phyloP scores from a whole-genome alignment of 2,797 vertebrate species.

The Myotis planiceps region DNA sequence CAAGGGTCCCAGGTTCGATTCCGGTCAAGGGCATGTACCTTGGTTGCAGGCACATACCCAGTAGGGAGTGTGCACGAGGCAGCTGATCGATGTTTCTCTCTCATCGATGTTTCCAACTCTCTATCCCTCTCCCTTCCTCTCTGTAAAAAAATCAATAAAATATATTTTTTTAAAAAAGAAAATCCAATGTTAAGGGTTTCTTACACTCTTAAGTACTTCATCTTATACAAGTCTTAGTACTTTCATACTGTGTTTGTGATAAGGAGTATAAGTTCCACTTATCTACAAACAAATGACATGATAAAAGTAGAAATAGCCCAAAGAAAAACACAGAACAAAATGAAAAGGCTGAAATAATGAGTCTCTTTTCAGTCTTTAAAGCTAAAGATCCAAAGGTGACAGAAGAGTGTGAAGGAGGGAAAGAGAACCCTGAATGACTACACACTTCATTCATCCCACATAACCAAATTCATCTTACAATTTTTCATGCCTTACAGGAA shows the following conservation, averaged over 20 bases:
- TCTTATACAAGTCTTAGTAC: neutral
- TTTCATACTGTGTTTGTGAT: neutral
- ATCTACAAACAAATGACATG: neutral
- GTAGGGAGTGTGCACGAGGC: too few relatives aligned
- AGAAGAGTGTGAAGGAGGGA: neutral
- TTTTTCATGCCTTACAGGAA: neutral
- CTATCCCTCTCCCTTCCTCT: too few relatives aligned
- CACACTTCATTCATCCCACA: neutral
- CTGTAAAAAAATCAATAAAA: too few relatives aligned
- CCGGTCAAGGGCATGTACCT: too few relatives aligned
- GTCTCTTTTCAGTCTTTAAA: conserved; percentile 5
- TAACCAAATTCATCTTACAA: neutral
- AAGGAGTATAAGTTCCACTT: neutral
- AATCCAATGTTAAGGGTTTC: neutral
- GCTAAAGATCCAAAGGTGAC: neutral
- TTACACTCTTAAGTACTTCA: neutral
- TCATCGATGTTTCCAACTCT: too few relatives aligned
- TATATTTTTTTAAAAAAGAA: neutral
- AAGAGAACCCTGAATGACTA: neutral
- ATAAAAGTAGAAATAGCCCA: neutral
- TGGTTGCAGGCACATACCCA: too few relatives aligned
- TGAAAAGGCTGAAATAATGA: neutral
- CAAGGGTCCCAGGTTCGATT: too few relatives aligned
- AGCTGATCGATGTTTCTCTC: too few relatives aligned
- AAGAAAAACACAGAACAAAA: neutral